phyloP scores from a whole-genome alignment of 2,113 vertebrate genomes.

The Galeopterus variegatus region DNA sequence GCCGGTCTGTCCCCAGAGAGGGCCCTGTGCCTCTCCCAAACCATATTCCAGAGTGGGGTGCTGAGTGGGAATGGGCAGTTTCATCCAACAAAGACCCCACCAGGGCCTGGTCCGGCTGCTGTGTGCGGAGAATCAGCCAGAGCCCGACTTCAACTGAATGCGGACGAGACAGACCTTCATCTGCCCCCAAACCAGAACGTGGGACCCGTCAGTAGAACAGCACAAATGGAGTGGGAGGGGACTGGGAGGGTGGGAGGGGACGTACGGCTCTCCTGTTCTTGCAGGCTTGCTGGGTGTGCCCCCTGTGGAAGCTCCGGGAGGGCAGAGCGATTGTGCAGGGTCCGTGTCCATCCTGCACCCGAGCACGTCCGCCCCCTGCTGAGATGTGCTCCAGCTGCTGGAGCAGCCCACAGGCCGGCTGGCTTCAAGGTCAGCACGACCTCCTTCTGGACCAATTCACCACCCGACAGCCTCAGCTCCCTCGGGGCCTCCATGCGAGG shows the following conservation, averaged over 20 bases:
- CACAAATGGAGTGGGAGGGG: not conserved
- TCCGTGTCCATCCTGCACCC: rapidly evolving
- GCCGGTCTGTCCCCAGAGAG: not conserved
- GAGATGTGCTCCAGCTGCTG: not conserved
- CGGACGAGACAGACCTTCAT: not conserved
- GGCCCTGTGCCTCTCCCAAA: not conserved
- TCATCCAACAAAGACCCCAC: not conserved
- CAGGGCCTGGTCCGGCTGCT: not conserved
- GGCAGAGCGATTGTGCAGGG: rapidly evolving
- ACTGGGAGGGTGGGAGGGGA: not conserved
- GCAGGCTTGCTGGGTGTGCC: not conserved
- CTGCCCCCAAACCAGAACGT: not conserved
- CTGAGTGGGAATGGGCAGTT: not conserved
- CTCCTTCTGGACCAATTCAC: constrained; percentile 54
- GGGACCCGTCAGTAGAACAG: not conserved
- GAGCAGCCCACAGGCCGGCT: constrained; percentile 52
- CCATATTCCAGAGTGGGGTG: not conserved
- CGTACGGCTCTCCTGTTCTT: not conserved
- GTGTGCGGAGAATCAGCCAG: not conserved
- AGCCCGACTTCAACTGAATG: rapidly evolving
- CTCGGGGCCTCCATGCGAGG: not conserved
- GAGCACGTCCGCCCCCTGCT: rapidly evolving
- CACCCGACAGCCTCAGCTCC: not conserved
- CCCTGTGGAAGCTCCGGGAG: not conserved
- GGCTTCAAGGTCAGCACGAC: constrained; percentile 62